Base-by-base conservation (phyloP, 2,113 vertebrate genomes). In the Chroicocephalus ridibundus region DNA sequence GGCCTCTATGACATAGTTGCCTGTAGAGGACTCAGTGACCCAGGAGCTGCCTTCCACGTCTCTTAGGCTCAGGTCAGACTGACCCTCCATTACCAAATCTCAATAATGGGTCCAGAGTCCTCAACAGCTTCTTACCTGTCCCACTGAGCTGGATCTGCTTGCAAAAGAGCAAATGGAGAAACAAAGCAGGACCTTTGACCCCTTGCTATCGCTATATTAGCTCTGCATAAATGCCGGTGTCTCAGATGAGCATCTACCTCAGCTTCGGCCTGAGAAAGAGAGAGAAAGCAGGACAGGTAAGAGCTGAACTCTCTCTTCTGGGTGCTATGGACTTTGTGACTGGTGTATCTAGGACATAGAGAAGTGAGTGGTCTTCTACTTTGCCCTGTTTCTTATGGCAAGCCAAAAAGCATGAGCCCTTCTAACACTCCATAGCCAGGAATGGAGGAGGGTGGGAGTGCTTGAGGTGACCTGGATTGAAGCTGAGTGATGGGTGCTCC, bases 101-200 rank as follows among this genome's bases (percentile, higher is more conserved):
- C 91, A 96, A 14, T 27, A 94, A 87, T 87, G 90, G 91, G 95
- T 94, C 60, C 84, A 89, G 91, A 94, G 95, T 97, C 91, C 88
- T 78, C 60, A 61, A 76, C 86, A 89, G 42, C 86, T 94, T 95
- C 96, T 86, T 95, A 32, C 44, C 74, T 55, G 61, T 89, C 79
- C 46, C 60, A 55, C 60, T 83, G 47, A 71, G 77, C 61, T 91
- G 77, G 34, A 82, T 87, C 38, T 74, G 88, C 62, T 97, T 96
- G 96, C 94, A 92, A 97, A 97, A 97, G 88, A 96, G 72, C 92
- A 90, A 91, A 92, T 69, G 79, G 54, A 75, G 76, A 97, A 95
- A 93, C 82, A 94, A 90, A 94, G 47, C 20, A 57, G 66, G 93
- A 96, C 92, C 92, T 97, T 92, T 95, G 95, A 95, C 78, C 95